phyloP scores from a whole-genome alignment of 2,888 invertebrate genomes.

The Anthrax anthrax region DNA sequence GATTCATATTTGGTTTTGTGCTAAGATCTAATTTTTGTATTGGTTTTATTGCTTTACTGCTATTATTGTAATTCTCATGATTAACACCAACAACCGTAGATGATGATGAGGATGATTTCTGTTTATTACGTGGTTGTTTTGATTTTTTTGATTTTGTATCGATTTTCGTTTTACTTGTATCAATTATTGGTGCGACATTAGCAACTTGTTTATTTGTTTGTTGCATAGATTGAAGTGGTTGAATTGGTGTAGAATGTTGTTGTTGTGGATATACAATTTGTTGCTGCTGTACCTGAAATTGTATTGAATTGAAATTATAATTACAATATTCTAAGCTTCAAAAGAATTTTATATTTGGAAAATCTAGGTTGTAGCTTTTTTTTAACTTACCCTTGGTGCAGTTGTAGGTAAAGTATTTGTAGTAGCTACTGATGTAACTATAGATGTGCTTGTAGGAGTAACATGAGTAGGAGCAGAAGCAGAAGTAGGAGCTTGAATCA shows the following conservation, averaged over 20 bases:
- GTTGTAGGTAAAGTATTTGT: conserved; percentile 2
- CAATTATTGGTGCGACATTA: conserved; percentile 34
- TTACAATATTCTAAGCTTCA: too few relatives aligned
- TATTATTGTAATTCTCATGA: conserved; percentile 3
- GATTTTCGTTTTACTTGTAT: conserved; percentile 26
- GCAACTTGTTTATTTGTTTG: conserved; percentile 30
- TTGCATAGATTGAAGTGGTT: conserved; percentile 17
- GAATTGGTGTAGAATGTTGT: conserved; percentile 18
- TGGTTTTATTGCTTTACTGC: conserved; percentile 31
- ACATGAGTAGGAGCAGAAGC: conserved; percentile 4
- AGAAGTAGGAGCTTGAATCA: conserved; percentile 16
- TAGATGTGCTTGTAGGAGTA: not conserved
- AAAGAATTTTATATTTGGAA: too few relatives aligned
- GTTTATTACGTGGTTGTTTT: conserved; percentile 20
- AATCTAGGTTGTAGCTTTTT: not conserved
- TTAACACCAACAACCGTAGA: too few relatives aligned
- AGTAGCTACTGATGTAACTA: conserved; percentile 9
- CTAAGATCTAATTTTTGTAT: conserved; percentile 30
- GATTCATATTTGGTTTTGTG: conserved; percentile 29
- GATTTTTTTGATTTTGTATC: conserved; percentile 17
- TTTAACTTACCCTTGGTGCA: not conserved
- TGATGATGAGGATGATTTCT: conserved; percentile 11
- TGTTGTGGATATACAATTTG: conserved; percentile 32
- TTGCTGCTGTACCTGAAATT: conserved; percentile 21
- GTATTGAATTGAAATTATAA: not conserved